Base-by-base conservation (phyloP, 2,888 invertebrate genomes). In the Gymnocheta viridis region DNA sequence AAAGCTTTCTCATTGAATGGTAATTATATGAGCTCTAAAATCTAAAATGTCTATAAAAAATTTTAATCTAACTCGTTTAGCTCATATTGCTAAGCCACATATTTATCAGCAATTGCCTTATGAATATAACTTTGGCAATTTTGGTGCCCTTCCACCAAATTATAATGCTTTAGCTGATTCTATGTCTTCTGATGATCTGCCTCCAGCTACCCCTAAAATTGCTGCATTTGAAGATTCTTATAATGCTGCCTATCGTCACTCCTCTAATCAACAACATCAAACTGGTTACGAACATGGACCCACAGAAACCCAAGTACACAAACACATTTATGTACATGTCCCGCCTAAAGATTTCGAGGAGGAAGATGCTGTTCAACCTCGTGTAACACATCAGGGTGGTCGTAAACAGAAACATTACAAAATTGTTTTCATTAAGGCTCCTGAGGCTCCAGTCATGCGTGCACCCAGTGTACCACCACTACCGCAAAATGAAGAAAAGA, bases 351-450 rank as follows among this genome's bases (percentile, higher is more conserved):
- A 90, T 51, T 90, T 91, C 38, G 91, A 90, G 81, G 88, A 91
- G 38, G 91, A 90, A 64, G 91, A 91, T 22, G 89, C 88, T 1
- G 85, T 89, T 10, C 87, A 87, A 85, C 88, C 90, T 17, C 90
- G 89, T 35, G 88, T 91, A 1, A 89, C 86, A 17, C 89, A 89
- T 44, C 88, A 93, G 78, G 86, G 89, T 2, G 91, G 93, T 27
- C 95, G 95, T 86, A 95, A 96, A 77, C 96, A 96, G 92, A 96
- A 96, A 89, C 96, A 96, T 92, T 96, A 97, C 94, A 97, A 97
- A 92, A 97, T 97, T 91, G 96, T 97, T 92, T 97, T 97, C 94
- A 97, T 97, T 93, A 97, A 97, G 93, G 96, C 97, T 66, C 97
- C 97, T 87, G 94, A 96, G 87, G 94, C 96, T 70, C 96, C 96